Evolutionary conservation across 2,888 invertebrate genomes (phyloP).

Genomic region (Julus scanicus): DNA sequence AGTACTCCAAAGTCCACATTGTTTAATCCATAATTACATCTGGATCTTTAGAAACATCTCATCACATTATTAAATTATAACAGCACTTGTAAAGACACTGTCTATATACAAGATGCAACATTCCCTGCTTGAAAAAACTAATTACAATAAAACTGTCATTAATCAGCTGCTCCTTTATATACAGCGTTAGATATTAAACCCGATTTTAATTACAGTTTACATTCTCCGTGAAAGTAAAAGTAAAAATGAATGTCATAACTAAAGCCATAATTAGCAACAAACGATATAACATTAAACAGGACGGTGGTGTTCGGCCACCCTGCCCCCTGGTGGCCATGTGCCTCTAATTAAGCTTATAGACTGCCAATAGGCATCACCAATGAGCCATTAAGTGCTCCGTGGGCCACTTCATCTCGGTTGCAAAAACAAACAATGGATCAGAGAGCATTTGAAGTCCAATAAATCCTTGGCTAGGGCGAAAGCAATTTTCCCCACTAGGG

Average conservation of each 20-base stretch:
- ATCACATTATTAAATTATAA: no score
- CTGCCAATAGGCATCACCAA: conserved; percentile 30
- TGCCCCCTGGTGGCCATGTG: conserved; percentile 1
- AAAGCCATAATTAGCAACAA: background rate
- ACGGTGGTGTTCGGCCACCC: background rate
- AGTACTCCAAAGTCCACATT: no score
- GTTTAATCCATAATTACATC: no score
- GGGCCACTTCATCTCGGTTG: conserved; percentile 30
- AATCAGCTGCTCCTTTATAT: background rate
- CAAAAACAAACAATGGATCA: conserved; percentile 52
- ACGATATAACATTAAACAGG: background rate
- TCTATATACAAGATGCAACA: no score
- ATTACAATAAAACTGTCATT: no score
- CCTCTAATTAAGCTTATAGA: conserved; percentile 19
- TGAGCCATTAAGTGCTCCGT: conserved; percentile 46
- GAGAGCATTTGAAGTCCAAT: conserved; percentile 49
- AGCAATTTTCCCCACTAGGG: conserved; percentile 39
- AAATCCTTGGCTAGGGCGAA: conserved; percentile 44
- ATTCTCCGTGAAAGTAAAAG: background rate
- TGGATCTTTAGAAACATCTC: no score
- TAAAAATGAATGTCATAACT: background rate
- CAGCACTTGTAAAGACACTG: no score
- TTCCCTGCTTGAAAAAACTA: no score
- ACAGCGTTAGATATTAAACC: no score
- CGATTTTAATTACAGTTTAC: no score